Evolutionary conservation across 2,888 invertebrate genomes (phyloP), one percentile per base, ranked within the genome.

Genomic region (Heterodera filipjevi): DNA sequence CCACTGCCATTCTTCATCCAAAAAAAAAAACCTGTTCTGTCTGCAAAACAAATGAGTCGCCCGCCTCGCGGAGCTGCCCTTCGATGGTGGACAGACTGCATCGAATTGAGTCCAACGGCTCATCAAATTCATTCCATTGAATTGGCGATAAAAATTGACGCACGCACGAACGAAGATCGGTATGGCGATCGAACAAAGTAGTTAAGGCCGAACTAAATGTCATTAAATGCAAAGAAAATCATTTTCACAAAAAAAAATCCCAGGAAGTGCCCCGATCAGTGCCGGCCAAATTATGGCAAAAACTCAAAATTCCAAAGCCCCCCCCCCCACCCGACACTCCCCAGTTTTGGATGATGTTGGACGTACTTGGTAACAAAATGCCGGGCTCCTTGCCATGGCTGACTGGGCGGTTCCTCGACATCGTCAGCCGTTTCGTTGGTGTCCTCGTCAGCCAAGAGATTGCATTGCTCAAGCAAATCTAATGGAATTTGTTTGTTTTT

Each of bases 61-160:
- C 72, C 32, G 72, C 72, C 2, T 72, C 32, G 5, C 72, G 72
- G 49, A 72, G 59, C 39, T 72, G 33, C 22, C 32, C 39, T 72
- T 72, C 72, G 22, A 72, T 39, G 49, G 46, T 53, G 49, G 0
- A 22, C 5, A 53, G 22, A 5, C 19, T 53, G 49, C 49, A 22
- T 14, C 49, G 49, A 53, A 53, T 53, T 53, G 19, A 14, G 49
- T 53, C 49, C 49, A 53, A 53, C 22, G 16, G 49, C 19, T 19
- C 49, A 2, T 53, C 49, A 22, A 53, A 53, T 22, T 53, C 19
- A 19, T 12, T 19, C 49, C 49, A 53, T 22, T 53, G 49, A 19
- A 19, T 16, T 0, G 49, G 22, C 14, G 49, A 12, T 5, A 53
- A 22, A 53, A 53, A 53, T 19, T 53, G 49, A 1, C 49, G 49